These are phyloP conservation scores for Ceyx erithaca DNA, from an alignment of 2,797 vertebrate genomes.

Conservation along the genomic window DNA sequence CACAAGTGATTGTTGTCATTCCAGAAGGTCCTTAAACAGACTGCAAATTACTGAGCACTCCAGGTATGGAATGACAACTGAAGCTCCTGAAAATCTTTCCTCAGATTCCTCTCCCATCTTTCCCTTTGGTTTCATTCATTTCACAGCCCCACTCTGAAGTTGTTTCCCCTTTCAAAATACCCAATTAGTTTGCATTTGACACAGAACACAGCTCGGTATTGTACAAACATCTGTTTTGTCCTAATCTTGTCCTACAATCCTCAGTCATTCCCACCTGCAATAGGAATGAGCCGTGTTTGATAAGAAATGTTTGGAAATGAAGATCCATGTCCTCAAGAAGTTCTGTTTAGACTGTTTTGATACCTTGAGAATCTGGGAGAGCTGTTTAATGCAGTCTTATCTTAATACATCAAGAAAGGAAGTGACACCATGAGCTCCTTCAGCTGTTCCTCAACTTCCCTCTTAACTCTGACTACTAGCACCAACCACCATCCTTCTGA, in stretches of 20 bases:
- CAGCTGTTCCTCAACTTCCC: conserved; percentile 2
- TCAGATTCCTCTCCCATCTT: background rate
- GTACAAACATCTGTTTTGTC: background rate
- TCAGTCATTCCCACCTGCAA: background rate
- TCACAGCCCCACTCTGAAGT: background rate
- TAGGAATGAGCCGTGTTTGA: background rate
- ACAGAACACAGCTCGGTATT: rapidly evolving
- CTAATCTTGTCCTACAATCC: background rate
- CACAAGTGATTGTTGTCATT: background rate
- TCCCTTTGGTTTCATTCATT: background rate
- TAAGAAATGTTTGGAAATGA: background rate
- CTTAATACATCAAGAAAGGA: background rate
- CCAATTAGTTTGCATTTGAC: background rate
- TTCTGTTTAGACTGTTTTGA: background rate
- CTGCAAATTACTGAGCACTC: background rate
- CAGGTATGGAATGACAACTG: background rate
- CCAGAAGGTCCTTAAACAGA: rapidly evolving
- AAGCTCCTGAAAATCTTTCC: background rate
- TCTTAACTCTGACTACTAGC: background rate
- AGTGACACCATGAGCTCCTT: background rate
- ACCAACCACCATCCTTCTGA: conserved; percentile 27
- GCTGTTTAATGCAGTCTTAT: background rate
- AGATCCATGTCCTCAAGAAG: background rate
- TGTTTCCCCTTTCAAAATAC: background rate
- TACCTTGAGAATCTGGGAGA: background rate